Evolutionary conservation across 2,888 invertebrate genomes (phyloP).

Genomic region (Caprella mutica): DNA sequence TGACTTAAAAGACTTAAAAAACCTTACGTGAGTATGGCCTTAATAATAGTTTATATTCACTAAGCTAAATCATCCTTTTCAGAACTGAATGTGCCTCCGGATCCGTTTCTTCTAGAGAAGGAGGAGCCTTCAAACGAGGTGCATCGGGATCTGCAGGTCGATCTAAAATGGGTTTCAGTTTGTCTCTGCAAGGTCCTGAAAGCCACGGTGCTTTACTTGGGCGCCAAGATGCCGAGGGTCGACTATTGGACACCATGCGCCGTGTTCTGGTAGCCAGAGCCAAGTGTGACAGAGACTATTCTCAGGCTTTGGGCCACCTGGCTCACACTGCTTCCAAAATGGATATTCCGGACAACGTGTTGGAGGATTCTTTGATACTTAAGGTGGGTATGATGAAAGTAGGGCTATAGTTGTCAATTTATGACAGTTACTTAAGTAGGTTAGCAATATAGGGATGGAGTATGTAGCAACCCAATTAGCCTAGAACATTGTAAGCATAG

Average conservation of each 20-base stretch:
- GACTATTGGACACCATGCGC: slow-evolving; percentile 82
- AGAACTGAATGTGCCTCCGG: not conserved
- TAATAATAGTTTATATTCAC: not conserved
- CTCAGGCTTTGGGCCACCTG: slow-evolving; percentile 65
- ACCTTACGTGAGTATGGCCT: no score
- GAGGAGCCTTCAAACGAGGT: not conserved
- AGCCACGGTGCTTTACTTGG: slow-evolving; percentile 83
- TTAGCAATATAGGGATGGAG: no score
- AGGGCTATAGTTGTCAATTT: no score
- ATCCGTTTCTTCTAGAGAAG: not conserved
- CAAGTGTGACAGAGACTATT: slow-evolving; percentile 85
- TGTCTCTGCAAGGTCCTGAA: slow-evolving; percentile 70
- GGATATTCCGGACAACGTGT: slow-evolving; percentile 52
- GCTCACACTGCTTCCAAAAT: slow-evolving; percentile 72
- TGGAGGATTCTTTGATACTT: slow-evolving; percentile 23
- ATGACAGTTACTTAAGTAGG: no score
- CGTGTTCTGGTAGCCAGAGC: slow-evolving; percentile 73
- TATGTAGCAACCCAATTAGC: no score
- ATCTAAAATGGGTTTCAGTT: slow-evolving; percentile 56
- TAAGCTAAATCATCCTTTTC: not conserved
- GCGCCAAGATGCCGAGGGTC: slow-evolving; percentile 82
- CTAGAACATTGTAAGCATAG: no score
- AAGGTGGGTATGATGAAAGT: slow-evolving; percentile 24
- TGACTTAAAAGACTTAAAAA: no score
- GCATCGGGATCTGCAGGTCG: not conserved